Percentiles rank a stretch among this genome's conserved stretches.
Conservation (phyloP, 2,113 vertebrate genomes). For the Lepus timidus region DNA sequence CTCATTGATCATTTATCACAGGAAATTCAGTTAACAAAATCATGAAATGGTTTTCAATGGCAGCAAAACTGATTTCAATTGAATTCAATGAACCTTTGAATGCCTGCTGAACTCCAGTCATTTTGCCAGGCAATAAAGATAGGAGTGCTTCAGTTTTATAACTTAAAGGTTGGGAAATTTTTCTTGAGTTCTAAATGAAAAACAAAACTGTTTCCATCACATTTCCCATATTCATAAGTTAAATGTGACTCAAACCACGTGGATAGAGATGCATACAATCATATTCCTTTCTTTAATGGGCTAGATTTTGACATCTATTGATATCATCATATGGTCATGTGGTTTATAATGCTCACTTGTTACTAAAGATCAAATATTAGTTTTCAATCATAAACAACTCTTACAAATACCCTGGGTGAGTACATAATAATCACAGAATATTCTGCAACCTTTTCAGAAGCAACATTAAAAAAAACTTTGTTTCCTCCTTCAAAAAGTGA, state of each 20-base stretch:
- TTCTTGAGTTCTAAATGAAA: conserved; percentile 49
- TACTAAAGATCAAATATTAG: background rate
- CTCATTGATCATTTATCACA: conserved; percentile 53
- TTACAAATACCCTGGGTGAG: background rate
- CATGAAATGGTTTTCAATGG: conserved; percentile 61
- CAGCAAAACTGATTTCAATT: conserved; percentile 41
- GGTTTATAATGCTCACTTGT: background rate
- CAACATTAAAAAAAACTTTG: too few species aligned
- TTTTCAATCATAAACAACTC: background rate
- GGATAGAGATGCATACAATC: background rate
- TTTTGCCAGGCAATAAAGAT: background rate
- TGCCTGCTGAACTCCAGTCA: background rate
- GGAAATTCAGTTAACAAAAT: conserved; percentile 48
- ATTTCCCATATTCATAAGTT: conserved; percentile 26
- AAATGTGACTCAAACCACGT: background rate
- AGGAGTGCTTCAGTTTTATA: background rate
- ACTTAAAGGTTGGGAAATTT: background rate
- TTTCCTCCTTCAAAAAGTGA: too few species aligned
- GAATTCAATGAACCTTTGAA: conserved; percentile 63
- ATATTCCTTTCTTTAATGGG: conserved; percentile 3
- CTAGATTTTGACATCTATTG: background rate
- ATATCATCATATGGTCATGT: background rate
- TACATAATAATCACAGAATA: background rate
- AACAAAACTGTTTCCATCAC: conserved; percentile 18
- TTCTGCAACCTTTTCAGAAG: too few species aligned